phyloP scores from a whole-genome alignment of 2,797 vertebrate genomes.

The Takifugu ocellatus region DNA sequence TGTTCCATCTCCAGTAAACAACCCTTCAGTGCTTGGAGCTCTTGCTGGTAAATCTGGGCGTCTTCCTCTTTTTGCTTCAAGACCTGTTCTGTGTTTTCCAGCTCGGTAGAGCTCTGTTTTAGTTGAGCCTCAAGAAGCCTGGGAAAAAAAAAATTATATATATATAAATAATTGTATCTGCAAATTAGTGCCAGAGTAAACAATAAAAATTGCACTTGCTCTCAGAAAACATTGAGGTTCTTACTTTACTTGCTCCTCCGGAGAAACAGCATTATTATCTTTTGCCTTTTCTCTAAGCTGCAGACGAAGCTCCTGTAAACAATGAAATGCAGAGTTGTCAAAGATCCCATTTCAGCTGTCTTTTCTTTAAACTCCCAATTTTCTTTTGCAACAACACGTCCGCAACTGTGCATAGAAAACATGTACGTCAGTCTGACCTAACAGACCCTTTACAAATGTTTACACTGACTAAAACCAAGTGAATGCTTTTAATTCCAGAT shows the following conservation, averaged over 20 bases:
- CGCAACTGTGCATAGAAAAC: no score
- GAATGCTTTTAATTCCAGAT: no score
- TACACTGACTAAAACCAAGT: no score
- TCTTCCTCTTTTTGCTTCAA: conserved; percentile 66
- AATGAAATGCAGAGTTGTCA: not conserved
- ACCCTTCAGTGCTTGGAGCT: conserved; percentile 69
- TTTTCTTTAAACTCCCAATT: not conserved
- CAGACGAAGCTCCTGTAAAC: conserved; percentile 67
- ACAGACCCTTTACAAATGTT: no score
- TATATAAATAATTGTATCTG: not conserved
- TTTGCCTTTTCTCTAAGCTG: conserved; percentile 56
- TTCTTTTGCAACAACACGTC: no score
- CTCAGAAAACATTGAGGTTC: not conserved
- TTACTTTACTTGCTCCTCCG: conserved; percentile 64
- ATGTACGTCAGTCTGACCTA: no score
- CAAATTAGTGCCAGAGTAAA: conserved; percentile 7
- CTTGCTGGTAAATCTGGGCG: conserved; percentile 53
- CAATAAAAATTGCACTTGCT: not conserved
- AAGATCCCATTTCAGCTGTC: not conserved
- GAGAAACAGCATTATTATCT: conserved; percentile 38
- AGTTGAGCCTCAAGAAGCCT: conserved; percentile 76
- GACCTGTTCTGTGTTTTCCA: conserved; percentile 40
- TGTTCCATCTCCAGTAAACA: conserved; percentile 66
- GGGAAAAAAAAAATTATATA: conserved; percentile 16
- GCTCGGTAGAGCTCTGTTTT: conserved; percentile 45